These are phyloP conservation scores for Lycophotia porphyrea DNA, from an alignment of 2,888 invertebrate species.

Conservation along the genomic window DNA sequence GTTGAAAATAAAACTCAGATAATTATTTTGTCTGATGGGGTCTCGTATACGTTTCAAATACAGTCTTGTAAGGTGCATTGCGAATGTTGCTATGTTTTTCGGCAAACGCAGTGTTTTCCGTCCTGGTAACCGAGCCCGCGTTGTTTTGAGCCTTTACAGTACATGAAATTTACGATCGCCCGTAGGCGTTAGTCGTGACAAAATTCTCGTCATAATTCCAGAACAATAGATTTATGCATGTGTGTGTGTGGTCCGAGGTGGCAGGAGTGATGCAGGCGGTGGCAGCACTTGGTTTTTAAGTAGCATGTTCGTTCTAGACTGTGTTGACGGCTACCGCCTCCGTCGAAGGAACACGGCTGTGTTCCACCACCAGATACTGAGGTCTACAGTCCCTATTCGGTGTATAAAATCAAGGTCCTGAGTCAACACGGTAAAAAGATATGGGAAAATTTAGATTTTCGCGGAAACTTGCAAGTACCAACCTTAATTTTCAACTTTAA, in stretches of 20 bases:
- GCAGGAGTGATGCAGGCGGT: background rate
- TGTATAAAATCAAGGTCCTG: no score
- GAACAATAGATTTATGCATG: background rate
- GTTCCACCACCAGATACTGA: no score
- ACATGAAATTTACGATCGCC: background rate
- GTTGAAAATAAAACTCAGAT: background rate
- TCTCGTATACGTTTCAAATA: background rate
- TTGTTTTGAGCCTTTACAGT: background rate
- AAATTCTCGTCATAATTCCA: background rate
- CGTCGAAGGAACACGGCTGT: background rate
- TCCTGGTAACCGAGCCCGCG: background rate
- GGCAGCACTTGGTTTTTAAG: background rate
- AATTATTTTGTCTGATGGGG: background rate
- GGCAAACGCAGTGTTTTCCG: background rate
- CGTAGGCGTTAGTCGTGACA: background rate
- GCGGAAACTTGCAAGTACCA: no score
- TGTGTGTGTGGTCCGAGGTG: background rate
- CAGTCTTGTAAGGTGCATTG: no score
- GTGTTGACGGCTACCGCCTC: background rate
- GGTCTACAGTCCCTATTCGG: no score
- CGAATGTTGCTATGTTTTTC: background rate
- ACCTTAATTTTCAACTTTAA: no score
- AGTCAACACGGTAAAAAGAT: no score
- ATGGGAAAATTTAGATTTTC: no score
- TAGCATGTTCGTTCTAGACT: background rate